These are phyloP conservation scores for Mayetiola destructor DNA, from an alignment of 2,888 invertebrate species.

Conservation along the genomic window DNA sequence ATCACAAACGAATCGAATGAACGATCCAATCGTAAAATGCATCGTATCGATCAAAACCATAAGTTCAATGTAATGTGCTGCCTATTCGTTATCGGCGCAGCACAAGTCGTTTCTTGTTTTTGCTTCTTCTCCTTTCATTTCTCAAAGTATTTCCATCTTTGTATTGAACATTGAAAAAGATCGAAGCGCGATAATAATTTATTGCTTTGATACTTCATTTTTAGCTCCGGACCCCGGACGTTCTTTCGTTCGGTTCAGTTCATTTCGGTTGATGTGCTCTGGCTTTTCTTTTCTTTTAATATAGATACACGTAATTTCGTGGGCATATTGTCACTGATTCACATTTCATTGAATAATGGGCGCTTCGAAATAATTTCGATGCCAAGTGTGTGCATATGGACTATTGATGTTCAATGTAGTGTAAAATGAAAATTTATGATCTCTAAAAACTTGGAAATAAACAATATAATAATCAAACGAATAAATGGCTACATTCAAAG, in stretches of 20 bases:
- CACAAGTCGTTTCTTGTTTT: neutral
- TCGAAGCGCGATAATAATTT: conserved; percentile 4
- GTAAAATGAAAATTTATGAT: conserved; percentile 10
- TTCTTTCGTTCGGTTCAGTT: no score
- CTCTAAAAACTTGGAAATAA: conserved; percentile 11
- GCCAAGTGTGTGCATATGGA: neutral
- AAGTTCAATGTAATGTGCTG: neutral
- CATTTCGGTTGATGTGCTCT: no score
- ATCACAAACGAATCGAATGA: neutral
- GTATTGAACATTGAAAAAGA: neutral
- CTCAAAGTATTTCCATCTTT: no score
- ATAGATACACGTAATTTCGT: no score
- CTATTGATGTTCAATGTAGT: neutral
- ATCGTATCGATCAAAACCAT: neutral
- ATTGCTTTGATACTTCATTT: neutral
- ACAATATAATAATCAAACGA: conserved; percentile 11
- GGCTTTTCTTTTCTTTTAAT: no score
- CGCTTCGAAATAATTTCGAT: neutral
- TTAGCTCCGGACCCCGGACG: no score
- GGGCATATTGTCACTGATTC: neutral
- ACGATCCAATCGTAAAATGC: neutral
- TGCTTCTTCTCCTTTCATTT: neutral
- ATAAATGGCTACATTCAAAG: conserved; percentile 3
- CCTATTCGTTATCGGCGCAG: neutral
- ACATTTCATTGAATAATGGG: neutral